Conservation (phyloP, 2,888 invertebrate species). For the Arctia plantaginis region DNA sequence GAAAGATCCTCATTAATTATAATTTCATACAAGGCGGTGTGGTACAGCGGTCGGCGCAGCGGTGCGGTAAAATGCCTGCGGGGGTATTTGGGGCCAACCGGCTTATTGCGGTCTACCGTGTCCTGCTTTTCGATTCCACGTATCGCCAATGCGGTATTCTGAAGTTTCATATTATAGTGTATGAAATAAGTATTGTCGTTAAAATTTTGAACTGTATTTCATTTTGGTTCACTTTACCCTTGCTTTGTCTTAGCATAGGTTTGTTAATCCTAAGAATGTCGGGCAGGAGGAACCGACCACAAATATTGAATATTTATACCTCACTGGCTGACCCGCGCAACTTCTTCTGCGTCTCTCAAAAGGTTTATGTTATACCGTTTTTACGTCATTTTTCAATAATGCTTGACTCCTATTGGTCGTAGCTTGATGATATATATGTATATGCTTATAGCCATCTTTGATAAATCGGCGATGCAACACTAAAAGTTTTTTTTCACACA, state of each 20-base stretch:
- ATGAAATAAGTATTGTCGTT: neutral
- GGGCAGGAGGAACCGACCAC: neutral
- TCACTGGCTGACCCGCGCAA: too few relatives aligned
- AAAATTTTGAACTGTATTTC: too few relatives aligned
- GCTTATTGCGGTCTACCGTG: slow-evolving; percentile 38
- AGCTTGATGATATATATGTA: too few relatives aligned
- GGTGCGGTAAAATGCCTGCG: slow-evolving; percentile 28
- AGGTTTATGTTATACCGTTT: too few relatives aligned
- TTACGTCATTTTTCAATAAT: too few relatives aligned
- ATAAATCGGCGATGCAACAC: too few relatives aligned
- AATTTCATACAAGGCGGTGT: slow-evolving; percentile 28
- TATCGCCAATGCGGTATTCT: slow-evolving; percentile 16
- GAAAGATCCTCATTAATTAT: slow-evolving; percentile 33
- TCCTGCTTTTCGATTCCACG: slow-evolving; percentile 25
- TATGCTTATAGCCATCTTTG: too few relatives aligned
- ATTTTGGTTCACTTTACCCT: too few relatives aligned
- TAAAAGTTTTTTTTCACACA: too few relatives aligned
- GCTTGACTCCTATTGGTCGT: too few relatives aligned
- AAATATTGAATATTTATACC: neutral
- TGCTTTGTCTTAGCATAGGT: neutral
- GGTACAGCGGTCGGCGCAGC: slow-evolving; percentile 16
- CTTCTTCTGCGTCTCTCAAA: too few relatives aligned
- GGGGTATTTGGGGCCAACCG: slow-evolving; percentile 20
- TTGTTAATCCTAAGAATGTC: neutral
- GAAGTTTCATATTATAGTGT: slow-evolving; percentile 1